Percentiles rank a stretch among this genome's conserved stretches.
Conservation (phyloP, 2,888 invertebrate genomes). For the Eudemis profundana region DNA sequence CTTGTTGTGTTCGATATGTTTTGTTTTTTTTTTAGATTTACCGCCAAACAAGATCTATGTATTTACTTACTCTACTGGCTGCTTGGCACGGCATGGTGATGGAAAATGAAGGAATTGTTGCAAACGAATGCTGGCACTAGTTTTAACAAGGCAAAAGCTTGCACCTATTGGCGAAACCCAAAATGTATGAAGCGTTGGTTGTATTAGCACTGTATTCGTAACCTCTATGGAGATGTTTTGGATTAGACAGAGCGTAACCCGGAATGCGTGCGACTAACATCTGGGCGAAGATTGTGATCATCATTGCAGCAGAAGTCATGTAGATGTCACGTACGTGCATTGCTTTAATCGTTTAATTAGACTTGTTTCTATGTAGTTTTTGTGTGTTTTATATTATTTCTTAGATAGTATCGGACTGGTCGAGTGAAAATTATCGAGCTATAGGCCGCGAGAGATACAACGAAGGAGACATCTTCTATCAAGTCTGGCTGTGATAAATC, state of each 20-base stretch:
- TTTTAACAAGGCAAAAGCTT: conserved; percentile 14
- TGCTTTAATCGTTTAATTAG: conserved; percentile 14
- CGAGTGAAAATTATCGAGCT: background rate
- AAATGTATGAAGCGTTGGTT: background rate
- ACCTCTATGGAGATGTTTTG: background rate
- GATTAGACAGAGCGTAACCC: conserved; percentile 12
- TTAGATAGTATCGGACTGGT: conserved; percentile 4
- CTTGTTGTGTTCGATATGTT: conserved; percentile 12
- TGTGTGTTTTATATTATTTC: conserved; percentile 8
- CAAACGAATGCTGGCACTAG: background rate
- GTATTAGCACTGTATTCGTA: background rate
- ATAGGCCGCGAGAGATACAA: conserved; percentile 11
- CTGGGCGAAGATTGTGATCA: conserved; percentile 14
- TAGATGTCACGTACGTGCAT: conserved; percentile 14
- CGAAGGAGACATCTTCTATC: too few relatives aligned
- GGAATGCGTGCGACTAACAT: conserved; percentile 16
- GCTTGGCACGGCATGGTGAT: conserved; percentile 19
- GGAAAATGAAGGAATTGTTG: conserved; percentile 4
- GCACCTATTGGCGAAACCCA: conserved; percentile 15
- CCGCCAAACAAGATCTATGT: background rate
- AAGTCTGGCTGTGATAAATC: too few relatives aligned
- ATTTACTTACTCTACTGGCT: background rate
- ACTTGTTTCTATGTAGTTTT: background rate
- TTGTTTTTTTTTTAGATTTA: conserved; percentile 18
- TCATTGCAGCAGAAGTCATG: conserved; percentile 8